A percentile compares a stretch with the other conserved stretches of the same genome.
Conservation (phyloP, 2,797 vertebrate genomes). For the Hozukius guyotensis region DNA sequence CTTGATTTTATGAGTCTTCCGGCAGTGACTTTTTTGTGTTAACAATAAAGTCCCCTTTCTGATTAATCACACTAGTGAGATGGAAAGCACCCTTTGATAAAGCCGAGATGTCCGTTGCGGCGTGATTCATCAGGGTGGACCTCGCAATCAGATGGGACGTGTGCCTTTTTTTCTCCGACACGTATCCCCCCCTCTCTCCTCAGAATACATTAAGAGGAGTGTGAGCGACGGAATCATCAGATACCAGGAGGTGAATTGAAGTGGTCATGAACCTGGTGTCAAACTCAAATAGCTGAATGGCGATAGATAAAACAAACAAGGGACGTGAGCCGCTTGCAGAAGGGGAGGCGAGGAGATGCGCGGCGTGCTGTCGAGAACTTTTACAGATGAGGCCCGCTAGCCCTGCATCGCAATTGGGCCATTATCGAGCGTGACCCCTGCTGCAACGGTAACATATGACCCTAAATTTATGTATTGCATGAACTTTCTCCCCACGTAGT, state of each 20-base stretch:
- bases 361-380: conserved; percentile 47
- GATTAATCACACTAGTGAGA: conserved; percentile 68
- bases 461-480: conserved; percentile 67
- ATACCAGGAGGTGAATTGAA: conserved; percentile 78
- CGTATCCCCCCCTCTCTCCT: conserved; percentile 43
- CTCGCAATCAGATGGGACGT: conserved; percentile 75
- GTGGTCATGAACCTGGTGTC: conserved; percentile 80
- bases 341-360: conserved; percentile 8
- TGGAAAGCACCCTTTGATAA: conserved; percentile 67
- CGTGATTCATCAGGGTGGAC: conserved; percentile 71
- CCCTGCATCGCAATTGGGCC: conserved; percentile 63
- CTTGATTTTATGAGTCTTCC: conserved; percentile 42
- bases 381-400: conserved; percentile 66
- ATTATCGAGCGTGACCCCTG: conserved; percentile 63
- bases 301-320: conserved; percentile 79
- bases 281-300: conserved; percentile 79
- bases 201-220: conserved; percentile 76
- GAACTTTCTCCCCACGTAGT: conserved; percentile 63
- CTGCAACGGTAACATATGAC: conserved; percentile 66
- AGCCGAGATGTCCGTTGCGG: conserved; percentile 55
- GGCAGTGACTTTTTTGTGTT: conserved; percentile 52
- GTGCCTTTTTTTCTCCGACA: conserved; percentile 50
- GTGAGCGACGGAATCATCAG: conserved; percentile 77
- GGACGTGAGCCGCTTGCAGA: conserved; percentile 69
- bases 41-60: conserved; percentile 56